These are phyloP conservation scores for Pelmatolapia mariae DNA, from an alignment of 2,113 vertebrate species.

Conservation along the genomic window DNA sequence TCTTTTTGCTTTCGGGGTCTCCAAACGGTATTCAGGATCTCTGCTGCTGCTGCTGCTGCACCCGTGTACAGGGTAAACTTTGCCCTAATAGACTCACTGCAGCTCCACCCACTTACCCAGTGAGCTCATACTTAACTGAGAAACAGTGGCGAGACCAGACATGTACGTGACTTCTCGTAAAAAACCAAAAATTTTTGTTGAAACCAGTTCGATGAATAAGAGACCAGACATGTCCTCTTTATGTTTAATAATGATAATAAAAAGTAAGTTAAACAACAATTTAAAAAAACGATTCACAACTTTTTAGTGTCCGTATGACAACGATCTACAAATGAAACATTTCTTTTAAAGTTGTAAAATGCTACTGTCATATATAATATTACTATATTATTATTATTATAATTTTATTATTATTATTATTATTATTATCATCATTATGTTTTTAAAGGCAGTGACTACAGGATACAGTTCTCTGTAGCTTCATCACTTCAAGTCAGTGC, in stretches of 20 bases:
- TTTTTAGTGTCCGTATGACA: background rate
- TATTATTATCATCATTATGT: background rate
- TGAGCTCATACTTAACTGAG: background rate
- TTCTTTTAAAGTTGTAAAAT: background rate
- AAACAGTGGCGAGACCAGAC: background rate
- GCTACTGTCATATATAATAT: background rate
- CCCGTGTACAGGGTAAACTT: background rate
- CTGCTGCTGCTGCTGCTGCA: background rate
- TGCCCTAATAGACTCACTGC: background rate
- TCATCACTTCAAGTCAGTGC: background rate
- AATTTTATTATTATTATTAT: fast-evolving
- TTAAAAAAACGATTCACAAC: background rate
- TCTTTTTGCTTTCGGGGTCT: background rate
- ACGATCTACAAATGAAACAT: background rate
- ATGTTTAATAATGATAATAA: background rate
- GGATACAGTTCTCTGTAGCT: background rate
- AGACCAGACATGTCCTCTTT: background rate
- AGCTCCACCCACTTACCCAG: background rate
- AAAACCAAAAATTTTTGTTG: background rate
- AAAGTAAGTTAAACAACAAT: background rate
- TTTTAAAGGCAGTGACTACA: background rate
- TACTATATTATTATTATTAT: background rate
- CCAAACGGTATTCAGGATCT: background rate
- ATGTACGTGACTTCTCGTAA: background rate
- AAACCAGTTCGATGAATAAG: fast-evolving